Percentiles rank a stretch among this genome's conserved stretches.
Evolutionary conservation across 2,888 invertebrate species (phyloP).

Genomic region (Drosophila macrospina): DNA sequence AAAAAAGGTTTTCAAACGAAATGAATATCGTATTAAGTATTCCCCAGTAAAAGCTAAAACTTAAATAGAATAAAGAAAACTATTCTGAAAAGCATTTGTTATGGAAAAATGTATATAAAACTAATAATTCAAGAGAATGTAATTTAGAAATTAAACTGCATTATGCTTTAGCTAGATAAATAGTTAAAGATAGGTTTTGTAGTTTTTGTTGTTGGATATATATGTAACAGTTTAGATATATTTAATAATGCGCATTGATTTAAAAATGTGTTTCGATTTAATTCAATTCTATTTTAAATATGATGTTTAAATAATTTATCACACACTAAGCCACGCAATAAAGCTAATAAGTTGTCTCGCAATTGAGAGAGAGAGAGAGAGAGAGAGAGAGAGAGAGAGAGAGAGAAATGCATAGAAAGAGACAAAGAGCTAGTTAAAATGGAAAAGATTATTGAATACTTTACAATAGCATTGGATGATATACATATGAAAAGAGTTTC

Average conservation of each 20-base stretch:
- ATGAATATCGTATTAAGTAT: constrained; percentile 34
- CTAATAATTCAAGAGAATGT: constrained; percentile 52
- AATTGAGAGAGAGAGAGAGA: constrained; percentile 13
- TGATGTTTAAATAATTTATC: constrained; percentile 74
- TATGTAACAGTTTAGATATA: constrained; percentile 45
- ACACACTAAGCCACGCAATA: constrained; percentile 69
- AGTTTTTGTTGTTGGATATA: constrained; percentile 36
- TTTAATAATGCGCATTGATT: constrained; percentile 69
- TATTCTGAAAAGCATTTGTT: constrained; percentile 42
- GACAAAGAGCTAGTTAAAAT: neutral
- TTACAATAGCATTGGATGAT: constrained; percentile 19
- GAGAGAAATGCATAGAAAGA: constrained; percentile 14
- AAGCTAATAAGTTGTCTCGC: constrained; percentile 47
- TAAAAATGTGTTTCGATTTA: constrained; percentile 52
- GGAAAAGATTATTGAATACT: constrained; percentile 4
- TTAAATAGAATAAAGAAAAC: constrained; percentile 35
- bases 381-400: neutral
- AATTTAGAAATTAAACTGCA: constrained; percentile 53
- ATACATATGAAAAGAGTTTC: neutral
- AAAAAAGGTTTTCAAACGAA: constrained; percentile 42
- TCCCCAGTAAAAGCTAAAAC: constrained; percentile 37
- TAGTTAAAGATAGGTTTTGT: constrained; percentile 50
- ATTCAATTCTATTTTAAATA: constrained; percentile 51
- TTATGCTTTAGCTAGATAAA: constrained; percentile 62
- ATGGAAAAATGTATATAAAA: constrained; percentile 47